These are phyloP conservation scores for Rhagonycha fulva DNA, from an alignment of 2,888 invertebrate genomes.

Conservation along the genomic window DNA sequence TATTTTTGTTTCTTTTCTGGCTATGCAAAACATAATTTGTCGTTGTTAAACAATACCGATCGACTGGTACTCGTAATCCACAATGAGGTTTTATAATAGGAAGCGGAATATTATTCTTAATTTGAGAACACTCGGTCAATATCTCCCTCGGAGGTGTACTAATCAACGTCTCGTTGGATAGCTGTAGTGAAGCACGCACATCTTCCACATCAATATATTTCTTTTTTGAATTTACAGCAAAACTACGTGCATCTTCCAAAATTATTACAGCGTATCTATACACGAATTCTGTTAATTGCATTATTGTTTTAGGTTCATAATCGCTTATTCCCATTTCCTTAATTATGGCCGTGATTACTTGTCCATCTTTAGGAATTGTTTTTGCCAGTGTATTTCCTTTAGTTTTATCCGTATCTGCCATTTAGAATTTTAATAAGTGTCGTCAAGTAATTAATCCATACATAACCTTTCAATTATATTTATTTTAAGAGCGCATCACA, in stretches of 20 bases:
- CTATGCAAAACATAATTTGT: slow-evolving; percentile 66
- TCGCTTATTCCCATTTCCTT: slow-evolving; percentile 93
- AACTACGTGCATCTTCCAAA: slow-evolving; percentile 88
- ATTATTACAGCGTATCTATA: slow-evolving; percentile 90
- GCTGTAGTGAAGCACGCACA: slow-evolving; percentile 86
- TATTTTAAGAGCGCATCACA: too few relatives aligned
- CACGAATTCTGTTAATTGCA: slow-evolving; percentile 93
- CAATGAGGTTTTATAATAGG: slow-evolving; percentile 94
- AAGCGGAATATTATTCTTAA: slow-evolving; percentile 85
- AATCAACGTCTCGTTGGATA: slow-evolving; percentile 86
- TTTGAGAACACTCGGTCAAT: slow-evolving; percentile 82
- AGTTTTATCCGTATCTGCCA: slow-evolving; percentile 65
- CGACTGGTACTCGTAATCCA: slow-evolving; percentile 91
- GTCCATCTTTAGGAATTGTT: slow-evolving; percentile 91
- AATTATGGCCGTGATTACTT: slow-evolving; percentile 92
- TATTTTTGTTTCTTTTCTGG: slow-evolving; percentile 49
- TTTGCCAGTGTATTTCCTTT: slow-evolving; percentile 62
- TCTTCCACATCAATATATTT: slow-evolving; percentile 92
- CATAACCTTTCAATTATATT: too few relatives aligned
- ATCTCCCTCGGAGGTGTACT: slow-evolving; percentile 90
- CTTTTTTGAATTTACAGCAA: slow-evolving; percentile 90
- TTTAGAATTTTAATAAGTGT: slow-evolving; percentile 32
- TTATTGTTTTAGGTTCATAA: slow-evolving; percentile 92
- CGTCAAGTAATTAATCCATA: too few relatives aligned
- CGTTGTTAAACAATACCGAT: slow-evolving; percentile 86